Evolutionary conservation across 2,797 vertebrate genomes (phyloP).

Genomic region (Scyliorhinus canicula): DNA sequence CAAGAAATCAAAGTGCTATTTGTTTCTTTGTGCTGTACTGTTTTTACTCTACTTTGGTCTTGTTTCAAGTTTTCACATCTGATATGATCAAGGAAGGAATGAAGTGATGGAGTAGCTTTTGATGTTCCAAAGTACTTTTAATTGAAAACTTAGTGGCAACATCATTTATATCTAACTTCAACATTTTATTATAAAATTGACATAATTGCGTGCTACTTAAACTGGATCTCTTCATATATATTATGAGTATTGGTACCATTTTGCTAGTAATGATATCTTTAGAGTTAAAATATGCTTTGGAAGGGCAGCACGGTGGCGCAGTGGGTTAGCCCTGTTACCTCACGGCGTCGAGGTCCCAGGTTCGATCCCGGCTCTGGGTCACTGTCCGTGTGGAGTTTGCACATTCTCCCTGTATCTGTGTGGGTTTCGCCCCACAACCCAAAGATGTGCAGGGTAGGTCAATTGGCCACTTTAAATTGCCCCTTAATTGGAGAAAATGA

Average conservation of each 20-base stretch:
- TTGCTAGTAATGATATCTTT: not conserved
- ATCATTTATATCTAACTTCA: not conserved
- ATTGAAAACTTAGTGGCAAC: not conserved
- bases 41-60: not conserved
- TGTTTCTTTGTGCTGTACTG: not conserved
- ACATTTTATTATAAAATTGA: not conserved
- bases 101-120: not conserved
- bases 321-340: no score
- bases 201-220: not conserved
- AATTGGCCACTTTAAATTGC: no score
- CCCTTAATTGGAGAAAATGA: no score
- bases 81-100: conserved; percentile 12
- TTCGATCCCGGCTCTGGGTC: no score
- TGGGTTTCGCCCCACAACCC: no score
- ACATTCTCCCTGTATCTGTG: no score
- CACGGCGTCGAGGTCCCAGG: no score
- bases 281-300: no score
- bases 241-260: not conserved
- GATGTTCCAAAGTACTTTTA: not conserved
- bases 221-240: not conserved
- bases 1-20: not conserved
- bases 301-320: no score
- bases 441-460: no score
- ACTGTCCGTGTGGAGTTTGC: no score
- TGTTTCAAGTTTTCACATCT: conserved; percentile 17